Conservation (phyloP, 2,113 vertebrate genomes). For the Phalacrocorax pelagicus region DNA sequence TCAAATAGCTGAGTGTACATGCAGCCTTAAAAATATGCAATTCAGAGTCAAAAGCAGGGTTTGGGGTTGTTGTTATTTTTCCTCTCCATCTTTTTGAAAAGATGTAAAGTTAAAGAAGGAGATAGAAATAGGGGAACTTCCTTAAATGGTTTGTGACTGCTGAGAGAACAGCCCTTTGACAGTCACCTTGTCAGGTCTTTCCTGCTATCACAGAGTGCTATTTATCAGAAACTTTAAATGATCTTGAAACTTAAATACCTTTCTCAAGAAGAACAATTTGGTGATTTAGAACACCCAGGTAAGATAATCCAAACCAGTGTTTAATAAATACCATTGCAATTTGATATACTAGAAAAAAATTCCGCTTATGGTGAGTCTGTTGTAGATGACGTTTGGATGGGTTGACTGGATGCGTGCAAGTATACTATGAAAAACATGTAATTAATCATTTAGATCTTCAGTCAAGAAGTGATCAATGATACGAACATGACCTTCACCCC, state of each 20-base stretch:
- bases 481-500: background rate
- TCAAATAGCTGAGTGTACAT: background rate
- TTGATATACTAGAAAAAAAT: background rate
- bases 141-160: background rate
- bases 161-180: background rate
- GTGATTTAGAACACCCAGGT: background rate
- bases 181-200: background rate
- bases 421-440: background rate
- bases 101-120: background rate
- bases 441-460: background rate
- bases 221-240: background rate
- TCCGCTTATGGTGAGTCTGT: accelerated
- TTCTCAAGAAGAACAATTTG: background rate
- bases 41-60: background rate
- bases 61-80: background rate
- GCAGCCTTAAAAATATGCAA: background rate
- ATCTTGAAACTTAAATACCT: background rate
- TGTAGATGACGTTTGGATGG: background rate
- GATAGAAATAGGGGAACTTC: background rate
- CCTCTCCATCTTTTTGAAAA: background rate
- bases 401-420: background rate
- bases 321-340: background rate
- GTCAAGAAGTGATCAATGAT: background rate
- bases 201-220: background rate
- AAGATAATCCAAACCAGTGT: background rate